Percentiles rank a stretch among this genome's conserved stretches.
Evolutionary conservation across 2,797 vertebrate genomes (phyloP).

Genomic region (Sylvia borin): DNA sequence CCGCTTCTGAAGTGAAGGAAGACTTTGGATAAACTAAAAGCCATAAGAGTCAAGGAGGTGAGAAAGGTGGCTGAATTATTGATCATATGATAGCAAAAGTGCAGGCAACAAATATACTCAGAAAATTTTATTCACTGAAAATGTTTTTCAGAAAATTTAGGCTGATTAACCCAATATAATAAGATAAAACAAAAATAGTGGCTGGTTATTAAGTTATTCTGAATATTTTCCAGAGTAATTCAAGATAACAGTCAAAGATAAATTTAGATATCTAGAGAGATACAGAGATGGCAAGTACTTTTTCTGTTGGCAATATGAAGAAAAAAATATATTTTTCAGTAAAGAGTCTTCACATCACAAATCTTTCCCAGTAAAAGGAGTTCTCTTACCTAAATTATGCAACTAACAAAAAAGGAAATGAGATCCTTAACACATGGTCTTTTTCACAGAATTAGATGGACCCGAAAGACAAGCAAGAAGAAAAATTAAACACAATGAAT

Average conservation of each 20-base stretch:
- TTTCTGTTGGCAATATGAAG: neutral
- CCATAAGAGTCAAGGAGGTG: neutral
- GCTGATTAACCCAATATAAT: neutral
- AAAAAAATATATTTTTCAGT: neutral
- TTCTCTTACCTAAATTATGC: neutral
- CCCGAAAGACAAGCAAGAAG: neutral
- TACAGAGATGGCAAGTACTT: neutral
- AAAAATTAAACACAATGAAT: neutral
- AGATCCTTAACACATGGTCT: neutral
- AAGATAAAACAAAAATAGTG: neutral
- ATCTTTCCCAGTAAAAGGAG: neutral
- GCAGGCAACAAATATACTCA: neutral
- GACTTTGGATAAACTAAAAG: neutral
- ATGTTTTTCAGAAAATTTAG: neutral
- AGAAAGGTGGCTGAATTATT: neutral
- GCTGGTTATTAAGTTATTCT: neutral
- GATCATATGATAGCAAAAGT: neutral
- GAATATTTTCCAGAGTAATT: neutral
- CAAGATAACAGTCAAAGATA: neutral
- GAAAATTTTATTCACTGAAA: neutral
- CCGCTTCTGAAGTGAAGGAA: neutral
- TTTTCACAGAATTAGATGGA: neutral
- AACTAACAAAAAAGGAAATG: neutral
- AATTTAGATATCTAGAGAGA: neutral
- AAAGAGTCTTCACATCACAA: neutral